Evolutionary conservation across 2,797 vertebrate genomes (phyloP).

Genomic region (Neosilurus hyrtlii): DNA sequence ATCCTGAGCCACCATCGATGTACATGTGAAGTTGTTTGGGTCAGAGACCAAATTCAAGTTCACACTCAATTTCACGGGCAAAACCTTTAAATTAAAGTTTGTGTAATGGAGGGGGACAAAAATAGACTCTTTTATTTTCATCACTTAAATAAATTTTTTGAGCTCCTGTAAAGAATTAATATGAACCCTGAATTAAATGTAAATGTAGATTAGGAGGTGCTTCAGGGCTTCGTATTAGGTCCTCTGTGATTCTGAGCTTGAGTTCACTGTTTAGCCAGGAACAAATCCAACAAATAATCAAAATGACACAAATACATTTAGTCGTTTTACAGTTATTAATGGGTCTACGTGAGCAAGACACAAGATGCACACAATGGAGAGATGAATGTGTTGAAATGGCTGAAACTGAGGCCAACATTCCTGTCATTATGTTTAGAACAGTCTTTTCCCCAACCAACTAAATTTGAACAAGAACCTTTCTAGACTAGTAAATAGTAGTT

Average conservation of each 20-base stretch:
- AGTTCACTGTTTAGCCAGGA: conserved; percentile 23
- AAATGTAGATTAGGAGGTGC: conserved; percentile 20
- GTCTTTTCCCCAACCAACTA: neutral
- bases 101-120: no score
- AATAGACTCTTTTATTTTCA: conserved; percentile 8
- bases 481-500: conserved; percentile 45
- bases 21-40: conserved; percentile 49
- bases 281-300: conserved; percentile 31
- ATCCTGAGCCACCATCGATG: conserved; percentile 63
- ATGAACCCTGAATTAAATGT: conserved; percentile 29
- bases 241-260: conserved; percentile 31
- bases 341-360: conserved; percentile 7
- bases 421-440: neutral
- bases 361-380: conserved; percentile 37
- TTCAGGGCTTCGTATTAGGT: conserved; percentile 31
- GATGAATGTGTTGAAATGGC: conserved; percentile 25
- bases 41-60: conserved; percentile 33
- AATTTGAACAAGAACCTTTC: conserved; percentile 13
- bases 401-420: neutral
- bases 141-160: conserved; percentile 10
- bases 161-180: conserved; percentile 15
- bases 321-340: neutral
- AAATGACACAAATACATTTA: conserved; percentile 21
- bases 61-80: neutral
- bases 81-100: conserved; percentile 15